Base-by-base conservation (phyloP, 2,888 invertebrate species). In the Eristalis tenax region DNA sequence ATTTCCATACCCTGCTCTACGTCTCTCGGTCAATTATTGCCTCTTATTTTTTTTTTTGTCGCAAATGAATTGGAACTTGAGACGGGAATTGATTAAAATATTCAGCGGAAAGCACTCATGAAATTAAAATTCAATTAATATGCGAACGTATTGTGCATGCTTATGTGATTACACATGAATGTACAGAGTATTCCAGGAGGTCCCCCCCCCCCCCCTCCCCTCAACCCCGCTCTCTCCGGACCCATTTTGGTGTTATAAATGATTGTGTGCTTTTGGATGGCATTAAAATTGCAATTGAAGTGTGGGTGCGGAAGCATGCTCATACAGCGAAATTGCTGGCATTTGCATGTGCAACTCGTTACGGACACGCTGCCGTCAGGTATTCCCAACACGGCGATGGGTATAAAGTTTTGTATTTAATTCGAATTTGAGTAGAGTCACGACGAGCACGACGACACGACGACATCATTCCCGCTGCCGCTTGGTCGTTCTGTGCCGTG, bases 51-150 rank as follows among this genome's bases (percentile, higher is more conserved):
- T 38, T 18, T 57, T 56, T 40, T 56, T 61, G 64, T 70, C 23
- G 64, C 85, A 75, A 64, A 86, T 86, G 83, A 71, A 86, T 83
- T 79, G 86, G 70, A 83, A 86, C 78, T 83, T 86, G 74, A 83
- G 86, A 83, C 78, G 43, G 38, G 38, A 77, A 71, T 86, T 86
- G 77, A 86, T 77, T 77, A 56, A 85, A 79, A 66, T 68, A 68
- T 75, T 76, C 66, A 76, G 38, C 50, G 61, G 59, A 26, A 63
- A 73, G 56, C 63, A 77, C 56, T 84, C 61, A 57, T 38, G 71
- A 57, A 76, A 80, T 80, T 71, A 84, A 84, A 75, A 76, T 76
- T 84, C 70, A 85, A 85, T 85, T 84, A 80, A 81, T 75, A 85
- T 68, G 50, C 50, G 18, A 50, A 50, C 50, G 50, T 50, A 50